These are phyloP conservation scores for Rhodinocichla rosea DNA, from an alignment of 2,113 vertebrate species.

Conservation along the genomic window DNA sequence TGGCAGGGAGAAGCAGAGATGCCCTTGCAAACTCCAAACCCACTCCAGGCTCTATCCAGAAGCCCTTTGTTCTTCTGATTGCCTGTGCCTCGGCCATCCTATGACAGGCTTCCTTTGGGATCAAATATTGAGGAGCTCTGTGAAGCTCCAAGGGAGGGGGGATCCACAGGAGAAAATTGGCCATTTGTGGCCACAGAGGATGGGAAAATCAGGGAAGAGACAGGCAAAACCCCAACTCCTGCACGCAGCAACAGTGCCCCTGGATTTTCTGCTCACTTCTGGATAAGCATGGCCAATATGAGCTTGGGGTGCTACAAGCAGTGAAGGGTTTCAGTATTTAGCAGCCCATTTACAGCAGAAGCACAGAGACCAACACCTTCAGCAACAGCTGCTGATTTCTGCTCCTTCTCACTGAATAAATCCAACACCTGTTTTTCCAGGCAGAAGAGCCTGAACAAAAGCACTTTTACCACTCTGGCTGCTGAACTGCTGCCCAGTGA, in stretches of 20 bases:
- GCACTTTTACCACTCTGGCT: neutral
- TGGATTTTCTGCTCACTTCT: neutral
- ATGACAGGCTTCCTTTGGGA: neutral
- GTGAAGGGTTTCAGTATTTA: neutral
- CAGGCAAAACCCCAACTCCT: neutral
- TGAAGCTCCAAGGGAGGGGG: neutral
- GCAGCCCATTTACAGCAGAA: neutral
- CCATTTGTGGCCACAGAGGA: neutral
- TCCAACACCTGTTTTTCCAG: neutral
- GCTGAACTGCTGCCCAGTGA: neutral
- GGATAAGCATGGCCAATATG: neutral
- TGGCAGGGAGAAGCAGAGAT: neutral
- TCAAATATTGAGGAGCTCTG: neutral
- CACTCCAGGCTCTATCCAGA: neutral
- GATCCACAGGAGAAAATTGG: neutral
- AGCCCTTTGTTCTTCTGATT: neutral
- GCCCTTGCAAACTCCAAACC: neutral
- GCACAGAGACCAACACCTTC: neutral
- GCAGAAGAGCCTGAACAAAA: neutral
- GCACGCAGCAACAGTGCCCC: fast-evolving
- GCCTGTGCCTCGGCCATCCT: neutral
- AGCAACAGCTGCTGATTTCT: neutral
- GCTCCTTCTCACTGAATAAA: neutral
- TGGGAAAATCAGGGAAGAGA: neutral
- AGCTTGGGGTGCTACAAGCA: neutral